Evolutionary conservation across 35 echinoderm and acorn worm species (phyloP).

Genomic region (Holothuria glaberrima): DNA sequence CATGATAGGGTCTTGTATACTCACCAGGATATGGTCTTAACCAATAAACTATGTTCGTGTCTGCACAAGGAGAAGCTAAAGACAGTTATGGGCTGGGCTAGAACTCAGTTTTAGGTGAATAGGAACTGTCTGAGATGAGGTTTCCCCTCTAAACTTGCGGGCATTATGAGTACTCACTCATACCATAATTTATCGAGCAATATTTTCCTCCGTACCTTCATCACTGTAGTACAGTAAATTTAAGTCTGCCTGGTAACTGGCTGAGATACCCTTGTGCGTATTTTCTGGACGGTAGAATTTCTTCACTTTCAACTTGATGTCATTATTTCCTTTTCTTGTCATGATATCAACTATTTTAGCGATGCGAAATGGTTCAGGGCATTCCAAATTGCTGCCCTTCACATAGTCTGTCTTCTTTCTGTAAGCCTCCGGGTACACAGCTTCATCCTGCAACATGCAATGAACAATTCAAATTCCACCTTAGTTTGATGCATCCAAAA

Average conservation of each 20-base stretch:
- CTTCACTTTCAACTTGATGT: conserved; percentile 72
- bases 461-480: background rate
- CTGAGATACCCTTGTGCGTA: conserved; percentile 88
- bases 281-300: conserved; percentile 96
- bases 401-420: conserved; percentile 89
- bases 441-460: conserved; percentile 73
- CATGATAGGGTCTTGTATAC: too few relatives aligned
- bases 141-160: too few relatives aligned
- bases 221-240: conserved; percentile 96
- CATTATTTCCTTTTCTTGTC: conserved; percentile 69
- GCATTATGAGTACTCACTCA: too few relatives aligned
- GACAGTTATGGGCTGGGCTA: too few relatives aligned
- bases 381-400: conserved; percentile 91
- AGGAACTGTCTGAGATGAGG: too few relatives aligned
- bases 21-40: too few relatives aligned
- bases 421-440: conserved; percentile 88
- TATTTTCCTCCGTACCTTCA: conserved; percentile 67
- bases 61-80: too few relatives aligned
- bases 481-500: background rate
- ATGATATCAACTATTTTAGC: conserved; percentile 75
- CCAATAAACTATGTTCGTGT: too few relatives aligned
- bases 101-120: too few relatives aligned
- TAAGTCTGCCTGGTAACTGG: conserved; percentile 88
- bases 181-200: too few relatives aligned
- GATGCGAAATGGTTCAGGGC: conserved; percentile 93